Evolutionary conservation across 1,140 invertebrate genomes (phyloP).

Genomic region (Trinorchestia longiramus): DNA sequence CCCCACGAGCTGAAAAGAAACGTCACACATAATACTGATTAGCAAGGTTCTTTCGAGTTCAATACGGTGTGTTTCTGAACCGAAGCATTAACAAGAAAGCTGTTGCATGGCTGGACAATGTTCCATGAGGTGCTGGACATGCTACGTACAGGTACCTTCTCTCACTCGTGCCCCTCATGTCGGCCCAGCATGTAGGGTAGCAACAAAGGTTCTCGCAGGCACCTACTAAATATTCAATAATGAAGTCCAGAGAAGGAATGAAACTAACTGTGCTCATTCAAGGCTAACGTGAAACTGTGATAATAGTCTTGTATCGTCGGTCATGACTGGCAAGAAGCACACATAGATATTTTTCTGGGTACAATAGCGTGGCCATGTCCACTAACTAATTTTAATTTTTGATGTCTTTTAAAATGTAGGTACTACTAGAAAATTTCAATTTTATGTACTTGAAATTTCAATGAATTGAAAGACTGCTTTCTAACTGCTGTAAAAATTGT

Average conservation of each 20-base stretch:
- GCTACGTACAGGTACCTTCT: too few species aligned
- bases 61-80: neutral
- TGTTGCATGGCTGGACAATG: neutral
- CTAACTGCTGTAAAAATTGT: neutral
- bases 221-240: neutral
- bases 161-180: too few species aligned
- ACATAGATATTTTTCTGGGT: too few species aligned
- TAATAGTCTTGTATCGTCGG: too few species aligned
- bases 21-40: neutral
- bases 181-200: too few species aligned
- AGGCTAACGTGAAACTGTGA: neutral
- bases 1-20: neutral
- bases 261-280: neutral
- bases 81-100: neutral
- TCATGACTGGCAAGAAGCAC: too few species aligned
- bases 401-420: too few species aligned
- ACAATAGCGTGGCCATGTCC: too few species aligned
- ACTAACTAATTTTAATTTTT: too few species aligned
- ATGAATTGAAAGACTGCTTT: too few species aligned
- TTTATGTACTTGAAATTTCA: neutral
- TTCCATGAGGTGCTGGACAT: neutral
- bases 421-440: too few species aligned
- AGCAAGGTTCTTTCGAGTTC: neutral
- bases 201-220: too few species aligned
- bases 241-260: neutral